Evolutionary conservation across 2,797 vertebrate species (phyloP).

Genomic region (Lacerta viridis): DNA sequence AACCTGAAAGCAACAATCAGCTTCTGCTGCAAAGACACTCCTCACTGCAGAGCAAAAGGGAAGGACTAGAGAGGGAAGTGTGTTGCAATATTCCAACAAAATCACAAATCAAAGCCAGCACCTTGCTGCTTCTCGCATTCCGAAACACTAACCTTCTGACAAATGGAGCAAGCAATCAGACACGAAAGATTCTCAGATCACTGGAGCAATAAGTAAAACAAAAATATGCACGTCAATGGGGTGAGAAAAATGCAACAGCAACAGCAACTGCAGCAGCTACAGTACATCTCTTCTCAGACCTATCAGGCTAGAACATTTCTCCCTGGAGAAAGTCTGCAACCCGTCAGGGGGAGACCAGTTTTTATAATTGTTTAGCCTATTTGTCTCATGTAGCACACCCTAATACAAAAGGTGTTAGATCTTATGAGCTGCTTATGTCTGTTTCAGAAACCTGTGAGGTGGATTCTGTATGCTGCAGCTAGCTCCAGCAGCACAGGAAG

Average conservation of each 20-base stretch:
- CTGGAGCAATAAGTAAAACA: constrained; percentile 17
- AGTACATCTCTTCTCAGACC: not conserved
- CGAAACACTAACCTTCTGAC: constrained; percentile 1
- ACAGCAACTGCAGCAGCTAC: not conserved
- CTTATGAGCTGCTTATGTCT: not conserved
- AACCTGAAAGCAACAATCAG: not conserved
- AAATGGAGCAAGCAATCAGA: constrained; percentile 9
- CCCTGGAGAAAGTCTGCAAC: not conserved
- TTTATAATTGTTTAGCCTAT: not conserved
- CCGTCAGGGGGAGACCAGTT: not conserved
- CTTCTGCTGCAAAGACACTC: constrained; percentile 14
- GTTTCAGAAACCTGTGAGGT: not conserved
- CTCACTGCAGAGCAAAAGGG: constrained; percentile 18
- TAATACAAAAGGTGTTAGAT: not conserved
- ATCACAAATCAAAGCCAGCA: constrained; percentile 16
- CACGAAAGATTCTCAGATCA: constrained; percentile 4
- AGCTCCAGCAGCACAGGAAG: not conserved
- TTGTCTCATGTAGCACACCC: not conserved
- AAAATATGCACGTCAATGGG: constrained; percentile 2
- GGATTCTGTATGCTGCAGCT: not conserved
- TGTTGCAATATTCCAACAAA: not conserved
- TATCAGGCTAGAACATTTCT: not conserved
- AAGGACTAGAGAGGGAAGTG: not conserved
- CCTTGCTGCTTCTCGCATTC: not conserved
- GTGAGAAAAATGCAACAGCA: not conserved